phyloP scores from a whole-genome alignment of 1,140 invertebrate species.

The Wiebesia pumilae region DNA sequence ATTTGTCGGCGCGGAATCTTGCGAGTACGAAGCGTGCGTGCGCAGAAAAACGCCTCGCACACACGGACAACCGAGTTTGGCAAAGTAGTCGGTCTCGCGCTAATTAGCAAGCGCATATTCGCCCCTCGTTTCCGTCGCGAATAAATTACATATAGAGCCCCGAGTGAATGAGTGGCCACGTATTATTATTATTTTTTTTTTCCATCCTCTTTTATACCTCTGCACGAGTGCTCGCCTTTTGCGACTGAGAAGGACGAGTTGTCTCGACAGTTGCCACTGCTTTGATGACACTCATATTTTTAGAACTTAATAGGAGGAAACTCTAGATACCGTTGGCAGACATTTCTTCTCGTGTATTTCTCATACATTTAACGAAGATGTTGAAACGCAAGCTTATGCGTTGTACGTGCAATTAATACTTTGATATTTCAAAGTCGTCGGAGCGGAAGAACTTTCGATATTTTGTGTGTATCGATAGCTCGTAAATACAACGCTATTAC shows the following conservation, averaged over 20 bases:
- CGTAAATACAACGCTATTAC: too few relatives aligned
- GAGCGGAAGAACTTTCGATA: too few relatives aligned
- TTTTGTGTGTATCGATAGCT: too few relatives aligned
- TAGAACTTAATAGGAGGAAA: not conserved
- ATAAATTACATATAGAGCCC: constrained; percentile 62
- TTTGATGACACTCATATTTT: not conserved
- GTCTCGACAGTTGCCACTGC: not conserved
- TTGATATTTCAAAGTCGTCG: too few relatives aligned
- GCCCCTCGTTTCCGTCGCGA: constrained; percentile 68
- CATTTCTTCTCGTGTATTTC: not conserved
- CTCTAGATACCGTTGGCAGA: not conserved
- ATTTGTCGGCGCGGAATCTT: constrained; percentile 1
- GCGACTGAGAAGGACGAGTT: not conserved
- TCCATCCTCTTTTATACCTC: not conserved
- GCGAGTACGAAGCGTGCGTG: not conserved
- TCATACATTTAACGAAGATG: not conserved
- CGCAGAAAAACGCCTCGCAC: not conserved
- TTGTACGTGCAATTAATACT: too few relatives aligned
- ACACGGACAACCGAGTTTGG: not conserved
- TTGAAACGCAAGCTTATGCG: not conserved
- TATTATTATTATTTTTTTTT: constrained; percentile 28
- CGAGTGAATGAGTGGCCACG: not conserved
- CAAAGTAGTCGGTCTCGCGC: constrained; percentile 56
- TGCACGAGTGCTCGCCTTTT: not conserved
- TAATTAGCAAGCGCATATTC: constrained; percentile 66